phyloP scores from a whole-genome alignment of 2,888 invertebrate species.

The Ophioninae sp. region DNA sequence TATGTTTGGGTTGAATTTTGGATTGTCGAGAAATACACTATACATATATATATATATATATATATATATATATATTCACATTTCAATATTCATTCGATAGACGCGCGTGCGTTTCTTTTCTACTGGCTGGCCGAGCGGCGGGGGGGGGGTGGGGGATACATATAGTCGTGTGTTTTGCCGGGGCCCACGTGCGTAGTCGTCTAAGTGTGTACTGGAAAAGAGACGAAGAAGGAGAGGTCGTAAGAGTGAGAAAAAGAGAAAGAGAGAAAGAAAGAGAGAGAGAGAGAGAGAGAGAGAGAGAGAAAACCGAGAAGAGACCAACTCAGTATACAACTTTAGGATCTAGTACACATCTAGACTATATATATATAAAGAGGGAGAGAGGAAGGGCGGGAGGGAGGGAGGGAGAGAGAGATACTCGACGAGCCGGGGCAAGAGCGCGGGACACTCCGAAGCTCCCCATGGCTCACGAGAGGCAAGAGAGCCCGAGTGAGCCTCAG shows the following conservation, averaged over 20 bases:
- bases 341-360: slow-evolving; percentile 15
- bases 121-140: background rate
- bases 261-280: slow-evolving; percentile 18
- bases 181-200: slow-evolving; percentile 65
- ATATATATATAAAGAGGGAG: slow-evolving; percentile 4
- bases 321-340: slow-evolving; percentile 33
- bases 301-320: slow-evolving; percentile 45
- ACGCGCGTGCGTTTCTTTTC: slow-evolving; percentile 50
- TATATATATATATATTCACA: slow-evolving; percentile 4
- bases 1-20: background rate
- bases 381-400: slow-evolving; percentile 3
- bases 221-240: slow-evolving; percentile 18
- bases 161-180: slow-evolving; percentile 37
- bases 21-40: background rate
- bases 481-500: slow-evolving; percentile 70
- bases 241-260: slow-evolving; percentile 2
- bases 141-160: slow-evolving; percentile 15
- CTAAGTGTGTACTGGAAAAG: slow-evolving; percentile 62
- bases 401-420: slow-evolving; percentile 8
- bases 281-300: slow-evolving; percentile 15
- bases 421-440: slow-evolving; percentile 46
- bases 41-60: background rate
- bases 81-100: slow-evolving; percentile 47
- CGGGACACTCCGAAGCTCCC: slow-evolving; percentile 70
- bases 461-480: slow-evolving; percentile 71